phyloP scores from a whole-genome alignment of 2,797 vertebrate genomes.

The Gymnoscopelus braueri region DNA sequence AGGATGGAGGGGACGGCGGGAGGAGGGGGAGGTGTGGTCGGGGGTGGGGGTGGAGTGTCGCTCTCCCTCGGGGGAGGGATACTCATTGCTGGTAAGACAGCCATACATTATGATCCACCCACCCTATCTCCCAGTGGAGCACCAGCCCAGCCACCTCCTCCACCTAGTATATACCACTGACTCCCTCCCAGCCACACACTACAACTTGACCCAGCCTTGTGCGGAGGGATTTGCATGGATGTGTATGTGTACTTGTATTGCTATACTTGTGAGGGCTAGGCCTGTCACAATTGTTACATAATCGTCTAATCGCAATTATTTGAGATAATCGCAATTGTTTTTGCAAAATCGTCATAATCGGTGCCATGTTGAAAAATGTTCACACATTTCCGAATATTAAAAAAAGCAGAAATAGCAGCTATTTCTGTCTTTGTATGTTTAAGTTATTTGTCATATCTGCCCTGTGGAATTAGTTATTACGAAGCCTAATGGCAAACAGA shows the following conservation, averaged over 20 bases:
- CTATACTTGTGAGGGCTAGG: too few species aligned
- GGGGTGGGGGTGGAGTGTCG: constrained; percentile 23
- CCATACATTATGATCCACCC: constrained; percentile 54
- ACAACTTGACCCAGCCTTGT: constrained; percentile 62
- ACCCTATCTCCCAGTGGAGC: constrained; percentile 54
- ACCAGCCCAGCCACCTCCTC: constrained; percentile 28
- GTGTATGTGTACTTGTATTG: constrained; percentile 22
- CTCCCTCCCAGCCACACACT: constrained; percentile 57
- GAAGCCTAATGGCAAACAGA: too few species aligned
- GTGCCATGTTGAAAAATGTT: too few species aligned
- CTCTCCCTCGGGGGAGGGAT: constrained; percentile 59
- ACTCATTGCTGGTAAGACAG: constrained; percentile 64
- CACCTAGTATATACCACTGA: constrained; percentile 11
- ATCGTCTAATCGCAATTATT: too few species aligned
- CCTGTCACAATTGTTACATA: too few species aligned
- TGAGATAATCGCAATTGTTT: too few species aligned
- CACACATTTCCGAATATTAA: too few species aligned
- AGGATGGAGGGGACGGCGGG: constrained; percentile 45
- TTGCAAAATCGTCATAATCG: too few species aligned
- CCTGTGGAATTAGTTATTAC: too few species aligned
- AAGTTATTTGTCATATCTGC: too few species aligned
- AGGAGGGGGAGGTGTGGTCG: not conserved
- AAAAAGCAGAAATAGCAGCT: too few species aligned
- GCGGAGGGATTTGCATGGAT: constrained; percentile 25
- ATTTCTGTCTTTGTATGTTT: too few species aligned